These are phyloP conservation scores for Aplysina aerophoba DNA, from an alignment of 37 sponge, comb jelly and placozoan genomes.

Conservation along the genomic window DNA sequence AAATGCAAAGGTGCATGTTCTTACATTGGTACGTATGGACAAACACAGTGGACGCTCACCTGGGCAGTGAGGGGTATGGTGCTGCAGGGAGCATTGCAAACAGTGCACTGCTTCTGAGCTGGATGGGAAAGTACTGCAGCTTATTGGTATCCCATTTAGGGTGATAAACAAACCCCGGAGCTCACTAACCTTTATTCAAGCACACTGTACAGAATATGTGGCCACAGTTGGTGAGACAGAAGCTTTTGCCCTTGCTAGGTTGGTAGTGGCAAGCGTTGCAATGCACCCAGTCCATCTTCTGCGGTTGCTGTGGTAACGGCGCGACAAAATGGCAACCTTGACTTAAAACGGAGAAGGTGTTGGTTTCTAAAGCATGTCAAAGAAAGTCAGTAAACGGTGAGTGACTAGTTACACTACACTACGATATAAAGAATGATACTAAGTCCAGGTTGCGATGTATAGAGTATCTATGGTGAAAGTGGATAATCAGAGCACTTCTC, in stretches of 20 bases:
- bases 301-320: not conserved
- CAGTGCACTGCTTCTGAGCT: not conserved
- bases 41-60: not conserved
- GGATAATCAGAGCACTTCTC: too few species aligned
- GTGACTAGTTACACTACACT: too few species aligned
- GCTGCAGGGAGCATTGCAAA: slow-evolving; percentile 20
- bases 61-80: slow-evolving; percentile 20
- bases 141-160: not conserved
- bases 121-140: not conserved
- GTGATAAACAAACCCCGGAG: not conserved
- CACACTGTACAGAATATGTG: slow-evolving; percentile 67
- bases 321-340: too few species aligned
- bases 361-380: too few species aligned
- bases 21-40: too few species aligned
- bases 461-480: too few species aligned
- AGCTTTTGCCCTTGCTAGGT: slow-evolving; percentile 38
- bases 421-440: too few species aligned
- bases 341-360: too few species aligned
- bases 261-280: slow-evolving; percentile 60
- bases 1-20: too few species aligned
- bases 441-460: too few species aligned
- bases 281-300: slow-evolving; percentile 70
- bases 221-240: slow-evolving; percentile 65
- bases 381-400: too few species aligned
- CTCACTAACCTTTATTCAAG: slow-evolving; percentile 32